These are phyloP conservation scores for Enteromius viviparus DNA, from an alignment of 2,797 vertebrate species.

Conservation along the genomic window DNA sequence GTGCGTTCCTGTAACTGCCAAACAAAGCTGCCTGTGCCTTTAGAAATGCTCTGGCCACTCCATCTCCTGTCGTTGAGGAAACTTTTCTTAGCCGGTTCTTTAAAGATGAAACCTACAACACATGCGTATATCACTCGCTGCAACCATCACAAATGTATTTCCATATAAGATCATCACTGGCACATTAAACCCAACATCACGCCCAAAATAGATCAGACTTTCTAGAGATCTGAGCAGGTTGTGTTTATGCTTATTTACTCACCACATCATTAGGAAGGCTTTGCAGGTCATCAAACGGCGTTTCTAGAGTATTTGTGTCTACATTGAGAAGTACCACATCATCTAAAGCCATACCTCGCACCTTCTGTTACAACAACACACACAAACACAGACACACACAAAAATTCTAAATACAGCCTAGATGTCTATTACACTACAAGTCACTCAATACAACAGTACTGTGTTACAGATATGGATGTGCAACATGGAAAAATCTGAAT, in stretches of 20 bases:
- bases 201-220: background rate
- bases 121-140: background rate
- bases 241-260: conserved; percentile 59
- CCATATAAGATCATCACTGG: conserved; percentile 69
- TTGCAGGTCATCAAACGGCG: conserved; percentile 94
- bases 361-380: conserved; percentile 78
- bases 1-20: conserved; percentile 92
- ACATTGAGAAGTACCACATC: conserved; percentile 87
- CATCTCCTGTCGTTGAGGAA: conserved; percentile 90
- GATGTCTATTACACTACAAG: background rate
- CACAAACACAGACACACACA: conserved; percentile 19
- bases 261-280: conserved; percentile 97
- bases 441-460: background rate
- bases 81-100: conserved; percentile 94
- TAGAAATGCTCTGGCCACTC: conserved; percentile 92
- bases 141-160: conserved; percentile 3
- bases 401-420: conserved; percentile 14
- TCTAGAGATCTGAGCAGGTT: background rate
- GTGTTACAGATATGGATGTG: background rate
- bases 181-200: background rate
- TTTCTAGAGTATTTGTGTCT: conserved; percentile 96
- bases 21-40: conserved; percentile 94
- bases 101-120: conserved; percentile 86
- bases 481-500: background rate
- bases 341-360: conserved; percentile 92